Base-by-base conservation (phyloP, 53 echinoderm and acorn worm species). In the Actinopyga echinites region DNA sequence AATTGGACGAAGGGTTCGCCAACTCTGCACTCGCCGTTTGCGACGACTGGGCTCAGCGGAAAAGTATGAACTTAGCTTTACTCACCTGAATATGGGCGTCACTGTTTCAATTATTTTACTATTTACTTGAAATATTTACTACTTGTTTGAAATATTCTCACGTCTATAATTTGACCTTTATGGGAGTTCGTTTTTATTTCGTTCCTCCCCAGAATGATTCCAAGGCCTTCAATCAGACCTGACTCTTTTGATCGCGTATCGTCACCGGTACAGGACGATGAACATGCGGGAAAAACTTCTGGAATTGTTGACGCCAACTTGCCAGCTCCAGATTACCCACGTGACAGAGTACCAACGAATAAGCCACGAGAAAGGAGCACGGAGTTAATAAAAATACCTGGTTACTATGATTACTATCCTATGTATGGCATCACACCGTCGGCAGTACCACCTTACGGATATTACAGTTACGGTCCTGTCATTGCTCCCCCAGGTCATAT, bases 301-400 rank as follows among this genome's bases (percentile, higher is more conserved):
- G 7, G 3, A 49, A 49, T 6, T 2, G 2, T 15, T 49, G 49
- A 49, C 17, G 17, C 15, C 49, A 3, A 49, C 3, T 19, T 77
- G 1, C 77, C 77, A 17, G 30, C 52, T 9, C 53, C 77, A 17
- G 77, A 77, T 49, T 77, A 77, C 56, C 77, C 77, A 43, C 71
- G 40, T 71, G 71, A 71, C 24, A 22, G 2, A 8, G 40, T 13
- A 40, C 17, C 71, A 6, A 15, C 71, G 25, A 28, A 4, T 38
- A 34, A 44, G 43, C 13, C 17, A 49, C 21, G 26, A 24, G 44
- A 44, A 44, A 0, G 24, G 22, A 38, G 25, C 21, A 17, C 42
- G 71, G 25, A 8, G 4, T 3, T 40, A 24, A 13, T 21, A 8
- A 23, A 25, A 21, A 22, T 25, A 8, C 24, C 37, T n/a, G 42